Base-by-base conservation (phyloP, 2,113 vertebrate genomes). In the Prietella phreatophila region DNA sequence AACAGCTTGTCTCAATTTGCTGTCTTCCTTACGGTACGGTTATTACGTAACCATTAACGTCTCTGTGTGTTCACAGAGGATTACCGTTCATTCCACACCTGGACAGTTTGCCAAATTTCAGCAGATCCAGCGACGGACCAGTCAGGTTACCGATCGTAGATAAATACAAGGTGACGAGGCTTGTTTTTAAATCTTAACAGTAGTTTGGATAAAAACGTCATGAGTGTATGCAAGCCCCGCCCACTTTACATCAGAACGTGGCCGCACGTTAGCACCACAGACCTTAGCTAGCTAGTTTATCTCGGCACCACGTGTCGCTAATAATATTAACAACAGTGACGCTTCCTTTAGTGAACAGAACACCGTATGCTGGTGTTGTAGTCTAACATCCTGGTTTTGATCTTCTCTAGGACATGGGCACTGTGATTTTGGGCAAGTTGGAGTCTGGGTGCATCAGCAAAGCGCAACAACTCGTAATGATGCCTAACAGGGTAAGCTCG, bases 401-500 rank as follows among this genome's bases (percentile, higher is more conserved):
- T 82, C 2, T 13, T 84, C 84, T 91, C 90, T 91, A 99, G 98
- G 98, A 99, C 92, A 99, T 99, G 98, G 98, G 98, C 86, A 99
- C 98, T 61, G 98, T 99, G 92, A 93, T 99, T 88, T 94, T 99
- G 88, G 98, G 98, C 80, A 99, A 99, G 94, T 94, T 99, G 93
- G 98, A 99, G 94, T 99, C 98, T 0, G 98, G 98, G 86, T 97
- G 95, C 81, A 99, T 99, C 95, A 95, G 95, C 93, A 99, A 99
- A 97, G 97, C 97, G 89, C 97, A 99, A 80, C 97, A 99, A 92
- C 97, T 99, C 84, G 96, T 98, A 85, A 99, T 99, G 97, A 99
- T 99, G 98, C 98, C 98, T 91, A 99, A 99, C 95, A 97, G 98
- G 96, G 98, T 99, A 93, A 93, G 93, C 9, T 5, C n/a, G 22